phyloP scores from a whole-genome alignment of 2,113 vertebrate species.

The Myotis davidii region DNA sequence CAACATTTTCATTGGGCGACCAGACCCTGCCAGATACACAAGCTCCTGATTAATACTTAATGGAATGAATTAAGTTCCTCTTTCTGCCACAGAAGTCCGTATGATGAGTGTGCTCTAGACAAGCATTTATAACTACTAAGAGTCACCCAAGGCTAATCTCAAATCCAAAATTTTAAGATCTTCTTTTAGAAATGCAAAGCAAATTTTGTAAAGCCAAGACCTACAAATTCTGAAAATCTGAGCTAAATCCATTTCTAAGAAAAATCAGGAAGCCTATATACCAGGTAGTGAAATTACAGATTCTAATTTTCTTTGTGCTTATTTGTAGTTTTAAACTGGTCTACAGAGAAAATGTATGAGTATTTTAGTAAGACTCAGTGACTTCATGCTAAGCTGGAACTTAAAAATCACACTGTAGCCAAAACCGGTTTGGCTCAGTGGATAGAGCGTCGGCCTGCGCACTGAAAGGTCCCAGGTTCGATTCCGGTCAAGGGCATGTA shows the following conservation, averaged over 20 bases:
- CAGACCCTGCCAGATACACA: neutral
- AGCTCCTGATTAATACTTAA: neutral
- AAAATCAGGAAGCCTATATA: neutral
- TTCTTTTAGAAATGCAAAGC: conserved; percentile 6
- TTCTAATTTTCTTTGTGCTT: conserved; percentile 30
- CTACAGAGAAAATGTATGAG: neutral
- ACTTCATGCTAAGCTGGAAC: neutral
- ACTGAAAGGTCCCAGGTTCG: too few relatives aligned
- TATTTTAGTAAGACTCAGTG: neutral
- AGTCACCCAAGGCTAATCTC: neutral
- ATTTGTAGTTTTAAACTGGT: conserved; percentile 24
- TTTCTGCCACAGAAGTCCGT: neutral
- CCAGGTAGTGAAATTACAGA: neutral
- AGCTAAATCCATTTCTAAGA: neutral
- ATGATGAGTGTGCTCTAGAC: neutral
- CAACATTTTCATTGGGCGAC: neutral
- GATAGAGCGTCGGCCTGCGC: too few relatives aligned
- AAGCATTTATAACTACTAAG: neutral
- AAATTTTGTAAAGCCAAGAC: neutral
- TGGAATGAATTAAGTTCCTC: neutral
- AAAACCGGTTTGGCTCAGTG: too few relatives aligned
- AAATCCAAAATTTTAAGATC: neutral
- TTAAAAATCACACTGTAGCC: neutral
- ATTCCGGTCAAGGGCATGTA: too few relatives aligned
- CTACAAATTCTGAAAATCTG: conserved; percentile 8